Conservation (phyloP, 2,888 invertebrate genomes). For the Cephus pygmeus region DNA sequence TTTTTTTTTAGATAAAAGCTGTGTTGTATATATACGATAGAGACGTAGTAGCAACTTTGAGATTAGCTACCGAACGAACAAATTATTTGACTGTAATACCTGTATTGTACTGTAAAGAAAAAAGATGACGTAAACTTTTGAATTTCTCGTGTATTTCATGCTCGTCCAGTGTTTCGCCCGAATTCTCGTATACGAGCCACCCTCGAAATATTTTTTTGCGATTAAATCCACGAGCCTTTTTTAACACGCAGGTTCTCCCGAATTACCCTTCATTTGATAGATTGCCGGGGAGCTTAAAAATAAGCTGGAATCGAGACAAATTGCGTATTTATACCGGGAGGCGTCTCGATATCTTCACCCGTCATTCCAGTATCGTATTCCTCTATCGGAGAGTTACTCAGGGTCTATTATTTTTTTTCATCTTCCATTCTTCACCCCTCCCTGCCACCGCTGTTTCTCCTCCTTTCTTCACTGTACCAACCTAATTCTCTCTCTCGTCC, state of each 20-base stretch:
- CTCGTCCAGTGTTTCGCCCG: neutral
- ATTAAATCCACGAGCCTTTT: neutral
- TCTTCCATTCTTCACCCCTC: neutral
- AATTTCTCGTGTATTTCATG: neutral
- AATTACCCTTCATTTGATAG: neutral
- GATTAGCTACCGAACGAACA: neutral
- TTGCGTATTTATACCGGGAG: constrained; percentile 21
- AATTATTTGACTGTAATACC: neutral
- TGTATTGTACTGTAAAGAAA: neutral
- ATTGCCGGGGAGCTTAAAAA: neutral
- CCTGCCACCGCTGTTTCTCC: neutral
- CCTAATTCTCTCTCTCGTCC: constrained; percentile 3
- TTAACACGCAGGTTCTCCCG: neutral
- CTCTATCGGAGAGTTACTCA: neutral
- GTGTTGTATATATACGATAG: neutral
- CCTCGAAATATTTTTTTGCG: neutral
- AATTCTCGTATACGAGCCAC: neutral
- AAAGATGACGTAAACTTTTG: neutral
- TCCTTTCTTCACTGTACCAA: neutral
- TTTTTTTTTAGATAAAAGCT: neutral
- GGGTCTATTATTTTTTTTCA: neutral
- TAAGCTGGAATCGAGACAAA: constrained; percentile 20
- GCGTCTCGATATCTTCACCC: constrained; percentile 18
- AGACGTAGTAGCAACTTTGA: neutral
- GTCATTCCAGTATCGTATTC: neutral